A percentile compares a stretch with the other conserved stretches of the same genome.
Conservation (phyloP, 2,797 vertebrate genomes). For the Selene dorsalis region DNA sequence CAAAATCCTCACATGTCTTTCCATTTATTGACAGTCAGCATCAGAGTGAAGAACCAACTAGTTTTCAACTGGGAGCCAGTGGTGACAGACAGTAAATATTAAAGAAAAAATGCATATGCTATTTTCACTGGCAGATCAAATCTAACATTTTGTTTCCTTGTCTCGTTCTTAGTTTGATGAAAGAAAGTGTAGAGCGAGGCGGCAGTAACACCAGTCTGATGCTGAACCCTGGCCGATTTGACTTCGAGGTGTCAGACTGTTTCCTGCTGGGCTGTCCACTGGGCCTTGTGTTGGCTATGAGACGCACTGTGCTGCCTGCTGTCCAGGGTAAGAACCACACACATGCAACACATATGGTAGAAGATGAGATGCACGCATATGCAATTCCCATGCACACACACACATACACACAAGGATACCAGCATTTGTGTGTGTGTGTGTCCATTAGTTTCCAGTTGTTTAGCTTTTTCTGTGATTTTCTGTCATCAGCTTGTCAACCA, state of each 20-base stretch:
- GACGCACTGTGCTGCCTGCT: constrained; percentile 92
- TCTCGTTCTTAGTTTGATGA: constrained; percentile 83
- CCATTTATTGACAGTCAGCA: background rate
- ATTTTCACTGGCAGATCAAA: background rate
- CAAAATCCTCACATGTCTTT: background rate
- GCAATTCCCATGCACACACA: background rate
- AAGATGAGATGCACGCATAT: background rate
- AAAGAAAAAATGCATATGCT: background rate
- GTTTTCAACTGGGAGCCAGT: no score
- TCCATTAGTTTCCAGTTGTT: background rate
- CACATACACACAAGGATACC: background rate
- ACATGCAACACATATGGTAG: background rate
- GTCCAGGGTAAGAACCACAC: constrained; percentile 88
- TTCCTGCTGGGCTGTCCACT: constrained; percentile 96
- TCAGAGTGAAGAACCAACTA: background rate
- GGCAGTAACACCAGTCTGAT: constrained; percentile 83
- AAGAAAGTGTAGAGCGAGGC: constrained; percentile 86
- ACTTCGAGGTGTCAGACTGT: constrained; percentile 97
- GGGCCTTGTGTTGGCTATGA: constrained; percentile 97
- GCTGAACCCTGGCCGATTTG: constrained; percentile 90
- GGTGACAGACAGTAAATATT: background rate
- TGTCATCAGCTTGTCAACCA: background rate
- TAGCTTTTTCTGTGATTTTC: background rate
- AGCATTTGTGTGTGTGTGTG: background rate
- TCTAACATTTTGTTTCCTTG: background rate